Conservation (phyloP, 2,888 invertebrate genomes). For the Lasioglossum villosulum region DNA sequence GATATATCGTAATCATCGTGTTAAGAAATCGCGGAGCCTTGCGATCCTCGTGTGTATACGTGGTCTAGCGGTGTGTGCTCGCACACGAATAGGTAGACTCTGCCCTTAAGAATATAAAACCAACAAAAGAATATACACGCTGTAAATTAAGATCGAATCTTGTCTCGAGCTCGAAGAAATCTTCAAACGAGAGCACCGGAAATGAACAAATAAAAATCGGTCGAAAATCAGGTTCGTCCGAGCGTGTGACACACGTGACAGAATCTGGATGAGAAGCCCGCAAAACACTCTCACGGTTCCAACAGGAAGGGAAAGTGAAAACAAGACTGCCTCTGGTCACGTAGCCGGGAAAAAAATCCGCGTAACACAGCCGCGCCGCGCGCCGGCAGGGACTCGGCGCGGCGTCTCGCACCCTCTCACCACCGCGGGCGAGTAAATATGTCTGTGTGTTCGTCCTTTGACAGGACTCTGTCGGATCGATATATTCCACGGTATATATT, state of each 20-base stretch:
- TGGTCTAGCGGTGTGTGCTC: no score
- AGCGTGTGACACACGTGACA: not conserved
- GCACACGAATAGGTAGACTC: no score
- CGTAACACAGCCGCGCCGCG: not conserved
- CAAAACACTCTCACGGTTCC: constrained; percentile 36
- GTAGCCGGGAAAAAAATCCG: constrained; percentile 1
- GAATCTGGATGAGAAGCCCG: not conserved
- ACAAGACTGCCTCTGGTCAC: constrained; percentile 16
- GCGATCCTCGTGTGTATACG: no score
- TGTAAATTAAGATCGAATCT: not conserved
- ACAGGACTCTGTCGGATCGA: constrained; percentile 8
- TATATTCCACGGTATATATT: not conserved
- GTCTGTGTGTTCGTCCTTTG: constrained; percentile 8
- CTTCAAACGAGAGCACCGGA: not conserved
- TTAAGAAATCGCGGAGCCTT: no score
- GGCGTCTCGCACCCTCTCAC: constrained; percentile 21
- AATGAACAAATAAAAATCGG: not conserved
- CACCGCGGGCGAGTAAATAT: constrained; percentile 12
- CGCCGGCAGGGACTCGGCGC: not conserved
- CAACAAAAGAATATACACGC: not conserved
- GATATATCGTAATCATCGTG: not conserved
- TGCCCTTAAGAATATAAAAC: no score
- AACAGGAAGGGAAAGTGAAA: constrained; percentile 39
- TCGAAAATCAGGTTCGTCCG: not conserved
- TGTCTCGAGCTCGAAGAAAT: not conserved